These are phyloP conservation scores for Aptenodytes patagonicus DNA, from an alignment of 2,113 vertebrate species.

Conservation along the genomic window DNA sequence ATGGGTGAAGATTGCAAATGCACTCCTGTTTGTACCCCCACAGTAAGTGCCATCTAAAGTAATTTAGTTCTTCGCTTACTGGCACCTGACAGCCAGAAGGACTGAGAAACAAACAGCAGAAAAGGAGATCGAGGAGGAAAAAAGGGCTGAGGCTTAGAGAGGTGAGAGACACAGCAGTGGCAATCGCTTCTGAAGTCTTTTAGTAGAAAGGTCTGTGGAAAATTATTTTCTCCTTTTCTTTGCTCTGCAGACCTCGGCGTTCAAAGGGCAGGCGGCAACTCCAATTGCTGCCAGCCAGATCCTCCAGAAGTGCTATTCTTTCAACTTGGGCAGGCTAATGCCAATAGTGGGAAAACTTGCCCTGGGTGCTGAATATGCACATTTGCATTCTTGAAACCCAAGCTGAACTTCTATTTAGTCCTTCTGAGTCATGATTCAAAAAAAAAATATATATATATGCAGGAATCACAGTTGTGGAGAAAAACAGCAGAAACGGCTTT, in stretches of 20 bases:
- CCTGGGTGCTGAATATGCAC: neutral
- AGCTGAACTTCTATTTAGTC: slow-evolving; percentile 13
- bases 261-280: neutral
- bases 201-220: neutral
- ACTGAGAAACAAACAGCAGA: neutral
- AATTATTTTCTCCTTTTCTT: neutral
- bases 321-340: neutral
- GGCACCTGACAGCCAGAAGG: neutral
- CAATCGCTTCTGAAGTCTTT: neutral
- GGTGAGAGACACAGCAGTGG: neutral
- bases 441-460: neutral
- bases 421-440: slow-evolving; percentile 25
- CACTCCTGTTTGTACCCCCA: neutral
- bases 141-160: neutral
- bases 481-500: neutral
- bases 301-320: neutral
- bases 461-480: neutral
- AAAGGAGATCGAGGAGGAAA: neutral
- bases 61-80: neutral
- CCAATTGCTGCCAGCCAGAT: neutral
- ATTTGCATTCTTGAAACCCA: slow-evolving; percentile 22
- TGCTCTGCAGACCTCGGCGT: neutral
- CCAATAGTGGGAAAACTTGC: neutral
- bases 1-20: neutral
- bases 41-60: neutral